Conservation (phyloP, 1,140 invertebrate genomes). For the Brachionus paranguensis region DNA sequence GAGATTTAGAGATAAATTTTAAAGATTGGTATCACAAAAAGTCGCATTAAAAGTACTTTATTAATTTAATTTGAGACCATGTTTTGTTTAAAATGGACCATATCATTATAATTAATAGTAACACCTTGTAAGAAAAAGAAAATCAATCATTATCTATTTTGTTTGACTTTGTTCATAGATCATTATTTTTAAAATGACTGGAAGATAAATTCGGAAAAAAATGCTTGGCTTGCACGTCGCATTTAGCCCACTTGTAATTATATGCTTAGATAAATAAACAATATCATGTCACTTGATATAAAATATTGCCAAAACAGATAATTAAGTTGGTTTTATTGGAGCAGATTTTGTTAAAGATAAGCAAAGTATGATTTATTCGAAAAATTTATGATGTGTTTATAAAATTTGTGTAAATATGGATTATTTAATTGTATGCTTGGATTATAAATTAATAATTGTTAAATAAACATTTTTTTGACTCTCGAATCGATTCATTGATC, state of each 20-base stretch:
- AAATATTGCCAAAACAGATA: constrained; percentile 3
- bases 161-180: neutral
- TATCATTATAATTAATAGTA: constrained; percentile 2
- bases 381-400: neutral
- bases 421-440: neutral
- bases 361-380: neutral
- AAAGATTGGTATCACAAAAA: neutral
- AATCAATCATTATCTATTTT: neutral
- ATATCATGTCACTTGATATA: neutral
- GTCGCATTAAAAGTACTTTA: neutral
- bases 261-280: neutral
- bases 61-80: neutral
- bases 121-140: neutral
- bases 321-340: neutral
- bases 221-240: neutral
- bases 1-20: neutral
- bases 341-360: neutral
- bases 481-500: neutral
- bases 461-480: neutral
- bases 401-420: neutral
- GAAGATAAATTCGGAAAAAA: neutral
- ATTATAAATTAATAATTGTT: neutral
- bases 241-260: neutral
- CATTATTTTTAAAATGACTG: neutral
- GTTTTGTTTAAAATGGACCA: neutral